Evolutionary conservation across 2,113 vertebrate species (phyloP).

Genomic region (Seriola rivoliana): DNA sequence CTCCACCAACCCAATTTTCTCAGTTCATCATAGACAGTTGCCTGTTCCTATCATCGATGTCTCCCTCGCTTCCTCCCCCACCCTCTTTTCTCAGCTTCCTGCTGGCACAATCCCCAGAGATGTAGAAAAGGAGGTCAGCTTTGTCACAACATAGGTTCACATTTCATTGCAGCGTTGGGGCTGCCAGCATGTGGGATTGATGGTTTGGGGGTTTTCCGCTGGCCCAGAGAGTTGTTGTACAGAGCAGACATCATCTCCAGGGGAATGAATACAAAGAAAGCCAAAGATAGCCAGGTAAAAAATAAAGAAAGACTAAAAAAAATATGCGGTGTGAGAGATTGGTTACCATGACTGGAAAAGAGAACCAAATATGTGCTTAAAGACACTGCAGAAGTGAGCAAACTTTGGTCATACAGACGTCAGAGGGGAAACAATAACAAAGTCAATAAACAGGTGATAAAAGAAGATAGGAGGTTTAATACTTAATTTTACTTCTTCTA

Average conservation of each 20-base stretch:
- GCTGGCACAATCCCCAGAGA: conserved; percentile 61
- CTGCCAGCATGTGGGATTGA: conserved; percentile 61
- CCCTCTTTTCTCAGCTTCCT: conserved; percentile 49
- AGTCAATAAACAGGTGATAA: background rate
- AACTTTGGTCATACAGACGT: background rate
- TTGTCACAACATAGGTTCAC: conserved; percentile 71
- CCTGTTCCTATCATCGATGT: conserved; percentile 37
- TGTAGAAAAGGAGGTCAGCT: conserved; percentile 76
- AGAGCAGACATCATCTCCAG: conserved; percentile 26
- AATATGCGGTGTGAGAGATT: background rate
- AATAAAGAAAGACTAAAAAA: conserved; percentile 5
- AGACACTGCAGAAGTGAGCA: background rate
- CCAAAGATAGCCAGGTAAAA: conserved; percentile 13
- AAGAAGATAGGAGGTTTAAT: background rate
- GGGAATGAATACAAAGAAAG: conserved; percentile 17
- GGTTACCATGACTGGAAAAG: background rate
- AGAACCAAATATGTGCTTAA: background rate
- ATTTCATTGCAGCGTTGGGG: conserved; percentile 46
- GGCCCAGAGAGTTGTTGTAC: conserved; percentile 33
- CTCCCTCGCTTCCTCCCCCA: conserved; percentile 28
- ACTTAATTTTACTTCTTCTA: background rate
- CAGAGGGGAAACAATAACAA: background rate
- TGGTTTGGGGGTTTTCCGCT: conserved; percentile 54
- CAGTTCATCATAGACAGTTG: conserved; percentile 32
- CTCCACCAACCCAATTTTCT: conserved; percentile 57